Evolutionary conservation across 2,797 vertebrate species (phyloP), one percentile per base, ranked within the genome.

Genomic region (Zalophus californianus): DNA sequence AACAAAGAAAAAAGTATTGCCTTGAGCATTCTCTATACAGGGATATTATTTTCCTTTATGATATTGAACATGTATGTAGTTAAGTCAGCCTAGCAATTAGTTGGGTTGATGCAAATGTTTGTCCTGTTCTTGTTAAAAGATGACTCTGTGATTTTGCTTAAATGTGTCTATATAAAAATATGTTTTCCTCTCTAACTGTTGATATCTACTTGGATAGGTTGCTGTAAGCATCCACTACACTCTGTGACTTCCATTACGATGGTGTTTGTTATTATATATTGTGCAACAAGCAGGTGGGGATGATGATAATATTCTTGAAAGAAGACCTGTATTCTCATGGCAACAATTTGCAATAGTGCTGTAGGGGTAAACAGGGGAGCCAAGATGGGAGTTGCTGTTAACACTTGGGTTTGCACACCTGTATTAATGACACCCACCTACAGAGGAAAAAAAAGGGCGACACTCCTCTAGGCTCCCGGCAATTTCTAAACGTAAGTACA

Each of bases 361-460:
- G 95, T 64, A 94, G 96, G 94, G 91, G 88, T 95, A 92, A 94
- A 85, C 72, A 94, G 70, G 13, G 80, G 48, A 86, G 68, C 73
- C 77, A 70, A 92, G 86, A 75, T 32, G 16, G 62, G 90, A 72
- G 54, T 23, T 94, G 66, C 64, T 88, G 32, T 89, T 96, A 96
- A 89, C 80, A 86, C 35, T n/a, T 29, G 38, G 32, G 8, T 85
- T 83, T 94, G 83, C 95, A 97, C 97, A 98, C 95, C 97, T 98
- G 93, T 90, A 66, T 84, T 56, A 56, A 96, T 29, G 68, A 96
- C 86, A 77, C 78, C 86, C 88, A 90, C 88, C 86, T 90, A 94
- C 52, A 62, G 56, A 60, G 60, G 52, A 5, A 12, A 64, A 77
- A 70, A 82, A 58, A 29, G 52, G 80, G 48, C 32, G 35, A 56